phyloP scores from a whole-genome alignment of 2,113 vertebrate genomes.

The Ctenomys sociabilis region DNA sequence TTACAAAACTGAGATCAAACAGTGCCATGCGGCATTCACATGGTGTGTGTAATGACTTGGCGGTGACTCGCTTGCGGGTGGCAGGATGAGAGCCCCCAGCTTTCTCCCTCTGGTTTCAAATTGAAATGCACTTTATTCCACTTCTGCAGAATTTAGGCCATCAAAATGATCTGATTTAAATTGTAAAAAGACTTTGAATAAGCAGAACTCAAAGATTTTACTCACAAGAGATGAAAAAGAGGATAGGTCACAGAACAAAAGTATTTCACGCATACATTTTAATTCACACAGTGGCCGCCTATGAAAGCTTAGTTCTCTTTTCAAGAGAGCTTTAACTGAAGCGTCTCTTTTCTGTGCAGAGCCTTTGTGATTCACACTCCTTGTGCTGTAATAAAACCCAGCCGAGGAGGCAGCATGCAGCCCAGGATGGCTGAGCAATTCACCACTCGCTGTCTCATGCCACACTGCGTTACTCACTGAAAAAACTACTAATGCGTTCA shows the following conservation, averaged over 20 bases:
- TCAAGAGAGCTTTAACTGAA: conserved; percentile 38
- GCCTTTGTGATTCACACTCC: background rate
- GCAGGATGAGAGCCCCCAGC: conserved; percentile 1
- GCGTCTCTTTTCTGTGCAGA: conserved; percentile 38
- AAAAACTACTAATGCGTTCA: background rate
- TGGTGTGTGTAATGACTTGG: background rate
- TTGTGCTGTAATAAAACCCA: conserved; percentile 29
- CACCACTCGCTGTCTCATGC: conserved; percentile 34
- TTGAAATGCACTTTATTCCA: conserved; percentile 18
- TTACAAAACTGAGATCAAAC: background rate
- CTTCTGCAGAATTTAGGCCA: background rate
- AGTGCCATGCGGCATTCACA: background rate
- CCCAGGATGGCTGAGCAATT: conserved; percentile 12
- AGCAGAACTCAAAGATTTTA: conserved; percentile 35
- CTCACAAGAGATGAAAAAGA: conserved; percentile 23
- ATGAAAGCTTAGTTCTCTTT: conserved; percentile 34
- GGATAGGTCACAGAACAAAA: background rate
- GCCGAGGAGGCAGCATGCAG: conserved; percentile 51
- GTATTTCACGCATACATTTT: conserved; percentile 26
- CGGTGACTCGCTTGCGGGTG: background rate
- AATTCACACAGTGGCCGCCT: conserved; percentile 40
- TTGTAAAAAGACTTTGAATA: conserved; percentile 57
- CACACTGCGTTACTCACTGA: background rate
- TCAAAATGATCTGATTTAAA: conserved; percentile 51
- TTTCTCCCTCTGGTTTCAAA: conserved; percentile 26